Evolutionary conservation across 2,888 invertebrate genomes (phyloP), one percentile per base, ranked within the genome.

Genomic region (Apotomis capreana): DNA sequence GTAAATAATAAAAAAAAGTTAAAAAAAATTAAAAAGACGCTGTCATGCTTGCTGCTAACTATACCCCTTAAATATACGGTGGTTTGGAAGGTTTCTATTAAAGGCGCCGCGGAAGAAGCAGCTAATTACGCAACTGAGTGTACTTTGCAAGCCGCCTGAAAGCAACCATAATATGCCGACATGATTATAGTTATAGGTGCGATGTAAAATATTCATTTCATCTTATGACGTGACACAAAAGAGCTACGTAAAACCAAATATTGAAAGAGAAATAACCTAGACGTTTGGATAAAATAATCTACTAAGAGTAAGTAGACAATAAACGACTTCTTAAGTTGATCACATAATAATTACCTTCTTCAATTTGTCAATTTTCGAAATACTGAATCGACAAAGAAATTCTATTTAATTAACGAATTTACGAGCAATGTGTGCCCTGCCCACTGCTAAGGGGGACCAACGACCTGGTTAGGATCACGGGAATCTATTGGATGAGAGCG

Each of bases 101-200:
- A 68, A 67, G 51, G 51, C 51, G 46, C 37, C 40, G 58, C 58
- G 68, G 59, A 52, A 37, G 63, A n/a, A 67, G 58, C 68, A 59
- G 51, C 68, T 68, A 68, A 68, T 64, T 64, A 64, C 55, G 54
- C 10, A 49, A 15, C 55, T 68, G 59, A 59, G 59, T 51, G 58
- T 68, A 59, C 68, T 59, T 68, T 59, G 40, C 59, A 59, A 68
- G 54, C 68, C 15, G 37, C 15, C 59, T 10, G 58, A 67, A 58
- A 67, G 58, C 67, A 68, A 68, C 40, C 40, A 40, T 59, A 68
- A 67, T 51, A 49, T 51, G 59, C 15, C 40, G 15, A 36, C 10
- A 9, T 59, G 1, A 36, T 52, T 13, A 64, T 12, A 40, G n/a
- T 52, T 13, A 64, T 12, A 40, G n/a, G 40, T 9, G 9, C 5